These are phyloP conservation scores for Stenolophus ochropezus DNA, from an alignment of 2,888 invertebrate genomes.

Conservation along the genomic window DNA sequence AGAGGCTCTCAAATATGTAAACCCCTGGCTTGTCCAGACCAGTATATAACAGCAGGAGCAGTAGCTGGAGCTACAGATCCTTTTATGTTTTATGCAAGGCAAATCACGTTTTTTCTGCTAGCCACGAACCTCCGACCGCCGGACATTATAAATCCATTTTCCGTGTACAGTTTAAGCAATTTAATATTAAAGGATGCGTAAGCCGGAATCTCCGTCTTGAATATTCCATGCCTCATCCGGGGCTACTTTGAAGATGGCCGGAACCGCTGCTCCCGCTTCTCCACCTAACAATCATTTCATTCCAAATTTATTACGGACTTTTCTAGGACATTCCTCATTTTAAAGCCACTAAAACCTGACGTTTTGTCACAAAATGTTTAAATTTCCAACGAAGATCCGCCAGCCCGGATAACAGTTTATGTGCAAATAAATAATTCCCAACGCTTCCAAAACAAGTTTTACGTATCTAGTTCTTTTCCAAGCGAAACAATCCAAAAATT, in stretches of 20 bases:
- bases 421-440: neutral
- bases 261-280: neutral
- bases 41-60: neutral
- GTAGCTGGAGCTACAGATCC: conserved; percentile 15
- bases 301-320: conserved; percentile 34
- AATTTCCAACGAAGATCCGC: neutral
- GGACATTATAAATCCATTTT: conserved; percentile 58
- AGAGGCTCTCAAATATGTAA: neutral
- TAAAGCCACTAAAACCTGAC: conserved; percentile 25
- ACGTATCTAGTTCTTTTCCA: no score
- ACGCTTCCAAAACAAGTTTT: neutral
- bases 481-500: no score
- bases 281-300: conserved; percentile 34
- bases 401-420: neutral
- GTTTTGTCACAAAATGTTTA: conserved; percentile 23
- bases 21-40: neutral
- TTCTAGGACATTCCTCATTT: conserved; percentile 33
- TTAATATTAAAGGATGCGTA: conserved; percentile 58
- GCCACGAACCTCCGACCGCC: conserved; percentile 45
- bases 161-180: conserved; percentile 58
- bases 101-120: conserved; percentile 54
- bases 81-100: conserved; percentile 58
- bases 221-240: conserved; percentile 55
- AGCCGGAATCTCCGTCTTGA: conserved; percentile 54
- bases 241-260: conserved; percentile 27